Percentiles rank a stretch among this genome's conserved stretches.
phyloP scores from a whole-genome alignment of 1,140 invertebrate genomes.

The Tetragnatha versicolor region DNA sequence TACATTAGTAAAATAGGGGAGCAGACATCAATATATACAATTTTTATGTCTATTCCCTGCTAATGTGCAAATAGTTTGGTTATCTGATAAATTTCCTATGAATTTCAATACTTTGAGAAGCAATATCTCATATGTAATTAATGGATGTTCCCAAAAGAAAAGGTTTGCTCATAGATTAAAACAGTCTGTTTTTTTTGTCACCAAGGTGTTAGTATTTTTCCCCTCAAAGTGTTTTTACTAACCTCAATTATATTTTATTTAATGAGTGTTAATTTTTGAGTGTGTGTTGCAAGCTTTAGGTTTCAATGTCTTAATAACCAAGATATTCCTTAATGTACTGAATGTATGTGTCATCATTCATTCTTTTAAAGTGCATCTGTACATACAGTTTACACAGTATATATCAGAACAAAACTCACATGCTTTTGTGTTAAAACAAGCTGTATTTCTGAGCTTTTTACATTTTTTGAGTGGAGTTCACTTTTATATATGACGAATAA shows the following conservation, averaged over 20 bases:
- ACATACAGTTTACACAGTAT: conserved; percentile 39
- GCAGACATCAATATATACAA: no score
- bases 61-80: no score
- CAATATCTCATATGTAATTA: no score
- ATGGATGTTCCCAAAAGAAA: no score
- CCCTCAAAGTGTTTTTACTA: no score
- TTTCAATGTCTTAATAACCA: not conserved
- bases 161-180: no score
- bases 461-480: conserved; percentile 42
- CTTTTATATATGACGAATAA: conserved; percentile 54
- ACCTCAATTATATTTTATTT: not conserved
- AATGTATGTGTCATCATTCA: conserved; percentile 21
- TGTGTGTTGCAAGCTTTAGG: not conserved
- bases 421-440: conserved; percentile 40
- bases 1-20: no score
- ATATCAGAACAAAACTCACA: conserved; percentile 39
- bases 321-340: not conserved
- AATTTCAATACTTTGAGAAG: no score
- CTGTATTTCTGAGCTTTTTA: conserved; percentile 52
- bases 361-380: conserved; percentile 25
- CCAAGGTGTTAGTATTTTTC: no score
- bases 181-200: no score
- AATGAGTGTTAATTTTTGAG: not conserved
- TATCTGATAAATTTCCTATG: no score
- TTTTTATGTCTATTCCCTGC: no score